Base-by-base conservation (phyloP, 2,888 invertebrate species). In the Sinohyriopsis cumingii region DNA sequence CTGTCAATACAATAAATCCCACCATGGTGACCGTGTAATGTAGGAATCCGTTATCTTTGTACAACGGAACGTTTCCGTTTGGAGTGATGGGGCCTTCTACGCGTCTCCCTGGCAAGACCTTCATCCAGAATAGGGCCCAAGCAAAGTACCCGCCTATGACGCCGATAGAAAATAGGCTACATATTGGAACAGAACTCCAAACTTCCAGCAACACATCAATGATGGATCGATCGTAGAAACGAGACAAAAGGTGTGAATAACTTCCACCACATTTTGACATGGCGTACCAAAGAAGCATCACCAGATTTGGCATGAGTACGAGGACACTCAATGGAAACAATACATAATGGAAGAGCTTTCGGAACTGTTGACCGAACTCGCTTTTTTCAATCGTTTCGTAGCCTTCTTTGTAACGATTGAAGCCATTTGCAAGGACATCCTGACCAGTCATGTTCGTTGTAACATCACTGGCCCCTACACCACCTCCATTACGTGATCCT, bases 21-120 rank as follows among this genome's bases (percentile, higher is more conserved):
- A 78, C 68, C 75, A 92, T 83, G 9, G 91, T 90, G 20, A 89
- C 85, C n/a, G 89, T 70, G 80, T 90, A 92, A 82, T 91, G 92
- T 55, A 84, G 69, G 80, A 92, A 90, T 3, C 92, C 92, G 82
- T 92, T 92, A 76, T 91, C 91, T 75, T 86, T 86, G 79, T 91
- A 91, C 4, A 82, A 79, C 0, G 92, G 92, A 15, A 86, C 82
- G 75, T 90, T 89, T 22, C 92, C 92, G 70, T 90, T 91, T 12
- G 88, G 86, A 0, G 92, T 92, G 6, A 89, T 82, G 0, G 92
- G 92, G 4, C 92, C 92, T 55, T 84, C 69, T 59, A 89, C 90
- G 19, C 80, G 85, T 59, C 89, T 87, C n/a, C 90, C 90, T 4
- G 90, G 90, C 7, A 90, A 71, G 1, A 91, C 71, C 69, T 86